These are phyloP conservation scores for Cynopterus sphinx DNA, from an alignment of 2,797 vertebrate genomes.

Conservation along the genomic window DNA sequence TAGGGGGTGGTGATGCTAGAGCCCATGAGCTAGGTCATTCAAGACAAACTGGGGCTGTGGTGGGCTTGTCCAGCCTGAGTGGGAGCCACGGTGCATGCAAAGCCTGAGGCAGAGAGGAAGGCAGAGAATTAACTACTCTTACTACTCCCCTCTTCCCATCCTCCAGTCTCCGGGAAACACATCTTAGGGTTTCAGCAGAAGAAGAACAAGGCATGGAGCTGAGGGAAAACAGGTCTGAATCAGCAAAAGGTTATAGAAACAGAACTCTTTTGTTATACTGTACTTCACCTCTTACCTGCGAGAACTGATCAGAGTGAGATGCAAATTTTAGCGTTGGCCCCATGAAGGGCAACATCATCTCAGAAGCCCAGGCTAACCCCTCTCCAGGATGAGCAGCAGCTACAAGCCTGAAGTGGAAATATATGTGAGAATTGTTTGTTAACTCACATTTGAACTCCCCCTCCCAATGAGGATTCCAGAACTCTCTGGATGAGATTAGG, in stretches of 20 bases:
- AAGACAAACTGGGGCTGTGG: not conserved
- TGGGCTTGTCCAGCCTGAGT: not conserved
- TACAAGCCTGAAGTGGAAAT: not conserved
- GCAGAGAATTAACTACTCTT: not conserved
- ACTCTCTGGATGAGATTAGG: not conserved
- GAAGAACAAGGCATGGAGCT: not conserved
- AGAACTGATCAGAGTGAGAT: rapidly evolving
- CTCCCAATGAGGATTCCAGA: not conserved
- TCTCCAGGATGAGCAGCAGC: not conserved
- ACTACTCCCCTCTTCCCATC: not conserved
- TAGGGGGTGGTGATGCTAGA: not conserved
- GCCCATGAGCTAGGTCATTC: not conserved
- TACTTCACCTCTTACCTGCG: not conserved
- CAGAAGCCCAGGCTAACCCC: not conserved
- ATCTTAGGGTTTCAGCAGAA: not conserved
- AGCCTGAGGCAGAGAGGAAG: not conserved
- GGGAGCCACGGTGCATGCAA: not conserved
- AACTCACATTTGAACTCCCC: not conserved
- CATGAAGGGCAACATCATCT: not conserved
- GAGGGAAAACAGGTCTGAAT: not conserved
- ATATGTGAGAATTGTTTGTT: not conserved
- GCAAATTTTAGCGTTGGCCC: not conserved
- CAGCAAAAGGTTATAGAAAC: not conserved
- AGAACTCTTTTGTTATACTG: not conserved
- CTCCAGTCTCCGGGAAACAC: not conserved